Base-by-base conservation (phyloP, 1,140 invertebrate genomes). In the Drosophila baimaii region DNA sequence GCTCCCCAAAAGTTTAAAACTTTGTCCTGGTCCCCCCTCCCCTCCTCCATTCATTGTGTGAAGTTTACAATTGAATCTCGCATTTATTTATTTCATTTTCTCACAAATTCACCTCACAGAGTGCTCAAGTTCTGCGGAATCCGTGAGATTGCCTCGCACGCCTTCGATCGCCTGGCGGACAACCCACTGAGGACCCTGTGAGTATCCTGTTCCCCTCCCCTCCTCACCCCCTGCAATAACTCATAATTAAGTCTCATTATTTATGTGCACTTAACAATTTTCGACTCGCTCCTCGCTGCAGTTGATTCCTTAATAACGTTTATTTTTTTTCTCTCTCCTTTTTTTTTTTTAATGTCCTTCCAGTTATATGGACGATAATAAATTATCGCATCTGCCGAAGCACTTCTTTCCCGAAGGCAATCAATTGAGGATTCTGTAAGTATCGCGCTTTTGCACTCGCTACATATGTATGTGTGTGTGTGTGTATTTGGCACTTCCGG, bases 291-390 rank as follows among this genome's bases (percentile, higher is more conserved):
- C 9, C 27, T 12, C 19, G 29, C 56, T 41, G 57, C 58, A 37
- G 39, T 63, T 25, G 21, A 47, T 31, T 44, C 68, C 55, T 41
- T 35, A 43, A 65, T 66, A 66, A 55, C 29, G 1, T 13, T 6
- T 25, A 7, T 49, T 29, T 37, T 17, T 35, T 51, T 66, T 15
- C 15, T 23, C 55, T 31, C 54, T 58, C 25, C 63, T 5, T 12
- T 17, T 54, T 46, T 47, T 23, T 71, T 79, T 74, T 81, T 10
- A 29, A 49, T 61, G 57, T 51, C 33, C 31, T 37, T 47, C 23
- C 74, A 92, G 92, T 66, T 90, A 92, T 78, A 82, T 92, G 84
- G 92, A 92, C 79, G 90, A 92, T 75, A 92, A 92, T 90, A 83
- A 85, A 79, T 79, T 92, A 56, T 61, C 61, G 37, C 71, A 69